Evolutionary conservation across 2,888 invertebrate species (phyloP).

Genomic region (Odontothrips loti): DNA sequence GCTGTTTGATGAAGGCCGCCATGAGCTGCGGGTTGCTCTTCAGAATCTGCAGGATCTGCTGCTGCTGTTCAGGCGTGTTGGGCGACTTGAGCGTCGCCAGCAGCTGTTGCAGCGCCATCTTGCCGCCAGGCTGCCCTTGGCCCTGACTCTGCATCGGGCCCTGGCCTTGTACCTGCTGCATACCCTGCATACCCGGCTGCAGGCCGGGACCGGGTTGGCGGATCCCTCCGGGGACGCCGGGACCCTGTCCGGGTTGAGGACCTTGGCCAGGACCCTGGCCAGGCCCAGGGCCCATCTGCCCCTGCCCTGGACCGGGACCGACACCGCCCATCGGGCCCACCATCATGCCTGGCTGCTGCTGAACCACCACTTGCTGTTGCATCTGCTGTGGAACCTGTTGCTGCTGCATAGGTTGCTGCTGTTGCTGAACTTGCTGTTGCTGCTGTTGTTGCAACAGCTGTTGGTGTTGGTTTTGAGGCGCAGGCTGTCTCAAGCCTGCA

Average conservation of each 20-base stretch:
- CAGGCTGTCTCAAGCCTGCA: slow-evolving; percentile 41
- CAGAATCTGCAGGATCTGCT: slow-evolving; percentile 80
- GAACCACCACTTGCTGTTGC: slow-evolving; percentile 48
- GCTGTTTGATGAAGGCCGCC: slow-evolving; percentile 90
- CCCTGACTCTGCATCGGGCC: neutral
- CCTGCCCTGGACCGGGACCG: slow-evolving; percentile 34
- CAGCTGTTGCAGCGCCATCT: slow-evolving; percentile 75
- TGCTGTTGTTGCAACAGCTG: slow-evolving; percentile 36
- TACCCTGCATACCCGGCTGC: slow-evolving; percentile 28
- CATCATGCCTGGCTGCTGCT: slow-evolving; percentile 43
- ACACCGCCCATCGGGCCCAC: slow-evolving; percentile 40
- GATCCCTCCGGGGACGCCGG: neutral
- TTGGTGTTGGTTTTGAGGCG: slow-evolving; percentile 40
- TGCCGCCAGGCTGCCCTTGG: slow-evolving; percentile 46
- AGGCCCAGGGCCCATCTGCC: neutral
- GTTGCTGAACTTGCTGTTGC: slow-evolving; percentile 36
- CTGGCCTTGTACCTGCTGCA: too few species aligned
- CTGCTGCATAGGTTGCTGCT: slow-evolving; percentile 36
- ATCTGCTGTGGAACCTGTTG: slow-evolving; percentile 36
- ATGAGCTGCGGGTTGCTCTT: slow-evolving; percentile 92
- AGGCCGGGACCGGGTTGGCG: slow-evolving; percentile 40
- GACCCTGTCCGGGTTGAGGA: neutral
- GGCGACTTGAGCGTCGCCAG: slow-evolving; percentile 88
- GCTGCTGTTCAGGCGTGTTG: slow-evolving; percentile 86
- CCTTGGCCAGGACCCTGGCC: neutral